These are phyloP conservation scores for Apostichopus parvimensis DNA, from an alignment of 35 echinoderm and acorn worm species.

Conservation along the genomic window DNA sequence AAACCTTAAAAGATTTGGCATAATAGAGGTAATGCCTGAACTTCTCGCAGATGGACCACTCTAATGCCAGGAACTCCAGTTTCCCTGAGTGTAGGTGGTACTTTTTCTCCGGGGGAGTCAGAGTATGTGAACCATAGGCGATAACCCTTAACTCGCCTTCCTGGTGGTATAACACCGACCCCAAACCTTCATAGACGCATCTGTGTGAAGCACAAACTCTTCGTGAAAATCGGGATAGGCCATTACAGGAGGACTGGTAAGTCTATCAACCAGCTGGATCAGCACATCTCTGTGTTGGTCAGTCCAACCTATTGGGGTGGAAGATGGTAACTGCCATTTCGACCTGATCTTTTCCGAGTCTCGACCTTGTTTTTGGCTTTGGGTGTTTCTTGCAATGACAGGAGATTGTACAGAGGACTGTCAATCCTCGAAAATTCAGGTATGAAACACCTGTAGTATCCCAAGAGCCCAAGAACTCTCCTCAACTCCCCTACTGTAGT, in stretches of 20 bases:
- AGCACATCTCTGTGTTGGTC: not conserved
- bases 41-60: too few relatives aligned
- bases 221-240: slow-evolving; percentile 45
- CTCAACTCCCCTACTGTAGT: slow-evolving; percentile 56
- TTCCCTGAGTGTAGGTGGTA: not conserved
- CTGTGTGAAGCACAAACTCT: slow-evolving; percentile 43
- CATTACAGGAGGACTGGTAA: slow-evolving; percentile 55
- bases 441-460: slow-evolving; percentile 52
- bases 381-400: not conserved
- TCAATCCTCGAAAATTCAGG: slow-evolving; percentile 44
- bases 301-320: not conserved
- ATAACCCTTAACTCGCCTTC: not conserved
- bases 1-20: too few relatives aligned
- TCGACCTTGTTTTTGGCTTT: not conserved
- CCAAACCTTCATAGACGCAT: slow-evolving; percentile 40
- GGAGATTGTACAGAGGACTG: too few relatives aligned
- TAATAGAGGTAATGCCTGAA: too few relatives aligned
- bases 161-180: slow-evolving; percentile 35
- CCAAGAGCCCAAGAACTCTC: slow-evolving; percentile 33
- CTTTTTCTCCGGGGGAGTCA: not conserved
- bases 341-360: not conserved
- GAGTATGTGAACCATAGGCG: slow-evolving; percentile 6
- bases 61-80: too few relatives aligned
- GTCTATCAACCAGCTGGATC: not conserved
- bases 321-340: not conserved